Evolutionary conservation across 2,888 invertebrate species (phyloP), one percentile per base, ranked within the genome.

Genomic region (Buathra laborator): DNA sequence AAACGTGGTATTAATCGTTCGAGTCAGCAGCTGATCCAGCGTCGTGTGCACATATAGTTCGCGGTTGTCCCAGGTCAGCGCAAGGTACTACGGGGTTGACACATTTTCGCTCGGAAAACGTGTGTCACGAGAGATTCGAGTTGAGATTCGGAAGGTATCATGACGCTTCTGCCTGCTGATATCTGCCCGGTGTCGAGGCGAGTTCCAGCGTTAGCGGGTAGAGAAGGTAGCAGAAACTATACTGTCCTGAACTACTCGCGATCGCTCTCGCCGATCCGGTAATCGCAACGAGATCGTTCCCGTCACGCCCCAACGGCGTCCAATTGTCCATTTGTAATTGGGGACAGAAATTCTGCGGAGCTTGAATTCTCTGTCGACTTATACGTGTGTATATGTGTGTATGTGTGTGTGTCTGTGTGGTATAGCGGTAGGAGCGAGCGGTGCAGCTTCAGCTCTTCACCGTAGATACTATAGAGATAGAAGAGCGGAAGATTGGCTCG

Each of bases 251-350:
- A 71, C 37, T 78, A 76, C 76, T 82, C 83, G 85, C 82, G 84
- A 86, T 89, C 85, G 80, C 88, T 87, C 88, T 91, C 88, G 88
- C 90, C 90, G 90, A 89, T 90, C 89, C 89, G 90, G 90, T 92
- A 91, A 91, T 92, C 90, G 91, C 83, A 72, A 87, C 83, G 86
- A 88, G 90, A 87, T 88, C 86, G 87, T 87, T 86, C 87, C 88
- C 88, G 91, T 92, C 91, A 91, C 91, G 92, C 91, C 82, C 90
- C 90, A 89, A 89, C 89, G 89, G 92, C 91, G 90, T 93, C 90
- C 92, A 93, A 92, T 93, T 93, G 93, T 90, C 88, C 88, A 91
- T 92, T 90, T 89, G 90, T 91, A 91, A 92, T 92, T 92, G 91
- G 90, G 90, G 89, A 89, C 89, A 90, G 90, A 81, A 92, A 91